phyloP scores from a whole-genome alignment of 2,113 vertebrate species.

The Cisticola juncidis region DNA sequence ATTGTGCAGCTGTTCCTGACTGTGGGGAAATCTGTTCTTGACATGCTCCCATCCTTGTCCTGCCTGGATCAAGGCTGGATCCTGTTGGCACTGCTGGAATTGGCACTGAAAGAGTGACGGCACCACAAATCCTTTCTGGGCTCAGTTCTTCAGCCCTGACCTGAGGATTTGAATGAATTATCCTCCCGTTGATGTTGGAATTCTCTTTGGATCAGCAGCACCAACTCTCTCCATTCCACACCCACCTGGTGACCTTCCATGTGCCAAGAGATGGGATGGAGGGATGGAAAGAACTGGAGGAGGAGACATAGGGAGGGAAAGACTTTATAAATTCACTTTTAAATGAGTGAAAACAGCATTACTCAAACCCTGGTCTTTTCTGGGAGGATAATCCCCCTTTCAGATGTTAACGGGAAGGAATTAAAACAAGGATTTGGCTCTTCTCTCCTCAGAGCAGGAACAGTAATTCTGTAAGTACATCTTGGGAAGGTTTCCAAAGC shows the following conservation, averaged over 20 bases:
- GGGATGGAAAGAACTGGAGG: not conserved
- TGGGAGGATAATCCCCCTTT: conserved; percentile 47
- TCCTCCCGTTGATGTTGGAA: not conserved
- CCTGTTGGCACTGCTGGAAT: not conserved
- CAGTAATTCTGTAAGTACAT: conserved; percentile 47
- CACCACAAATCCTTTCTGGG: not conserved
- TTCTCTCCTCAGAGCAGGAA: conserved; percentile 46
- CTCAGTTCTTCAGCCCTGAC: rapidly evolving
- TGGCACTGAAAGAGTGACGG: not conserved
- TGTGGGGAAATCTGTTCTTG: not conserved
- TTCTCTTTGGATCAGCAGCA: rapidly evolving
- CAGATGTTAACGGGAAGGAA: conserved; percentile 53
- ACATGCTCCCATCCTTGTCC: not conserved
- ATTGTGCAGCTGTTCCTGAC: not conserved
- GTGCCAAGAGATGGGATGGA: not conserved
- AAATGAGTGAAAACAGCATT: not conserved
- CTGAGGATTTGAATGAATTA: rapidly evolving
- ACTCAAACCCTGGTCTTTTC: conserved; percentile 18
- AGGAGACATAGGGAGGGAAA: not conserved
- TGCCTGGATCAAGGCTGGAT: not conserved
- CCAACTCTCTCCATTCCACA: rapidly evolving
- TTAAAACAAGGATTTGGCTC: conserved; percentile 46
- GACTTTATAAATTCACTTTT: not conserved
- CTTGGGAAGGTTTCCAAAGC: conserved; percentile 48
- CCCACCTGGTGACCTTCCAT: rapidly evolving